Evolutionary conservation across 2,113 vertebrate species (phyloP).

Genomic region (Ranitomeya imitator): DNA sequence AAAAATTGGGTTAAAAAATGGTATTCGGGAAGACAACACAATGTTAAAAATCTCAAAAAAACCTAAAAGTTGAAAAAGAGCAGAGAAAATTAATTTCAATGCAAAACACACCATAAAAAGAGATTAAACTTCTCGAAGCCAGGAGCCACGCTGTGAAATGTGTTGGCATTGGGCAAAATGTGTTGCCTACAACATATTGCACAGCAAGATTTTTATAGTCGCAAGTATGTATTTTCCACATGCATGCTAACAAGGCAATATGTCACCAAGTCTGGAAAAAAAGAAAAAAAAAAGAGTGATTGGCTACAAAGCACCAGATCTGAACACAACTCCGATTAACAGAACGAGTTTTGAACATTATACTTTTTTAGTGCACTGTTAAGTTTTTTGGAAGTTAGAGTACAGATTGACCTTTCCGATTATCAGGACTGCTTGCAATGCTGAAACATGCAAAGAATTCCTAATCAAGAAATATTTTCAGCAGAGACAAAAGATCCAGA

Average conservation of each 20-base stretch:
- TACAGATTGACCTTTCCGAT: constrained; percentile 53
- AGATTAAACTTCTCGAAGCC: neutral
- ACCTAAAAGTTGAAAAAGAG: neutral
- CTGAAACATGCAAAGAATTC: constrained; percentile 38
- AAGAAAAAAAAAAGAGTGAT: neutral
- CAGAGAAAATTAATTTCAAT: neutral
- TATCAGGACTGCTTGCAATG: constrained; percentile 33
- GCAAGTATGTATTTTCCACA: constrained; percentile 32
- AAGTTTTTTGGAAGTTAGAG: constrained; percentile 49
- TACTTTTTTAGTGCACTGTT: neutral
- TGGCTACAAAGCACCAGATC: neutral
- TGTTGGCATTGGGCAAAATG: constrained; percentile 33
- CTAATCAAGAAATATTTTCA: constrained; percentile 42
- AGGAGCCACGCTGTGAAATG: constrained; percentile 36
- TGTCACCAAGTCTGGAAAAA: constrained; percentile 32
- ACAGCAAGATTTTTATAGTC: constrained; percentile 49
- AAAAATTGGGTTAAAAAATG: neutral
- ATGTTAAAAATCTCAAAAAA: neutral
- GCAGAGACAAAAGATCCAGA: constrained; percentile 20
- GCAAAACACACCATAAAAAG: neutral
- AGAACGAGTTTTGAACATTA: constrained; percentile 28
- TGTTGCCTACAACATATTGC: constrained; percentile 50
- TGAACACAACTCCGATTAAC: neutral
- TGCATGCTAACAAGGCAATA: constrained; percentile 30
- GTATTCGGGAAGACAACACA: neutral